Base-by-base conservation (phyloP, 37 sponge, comb jelly and placozoan species). In the Trichoplax adhaerens region DNA sequence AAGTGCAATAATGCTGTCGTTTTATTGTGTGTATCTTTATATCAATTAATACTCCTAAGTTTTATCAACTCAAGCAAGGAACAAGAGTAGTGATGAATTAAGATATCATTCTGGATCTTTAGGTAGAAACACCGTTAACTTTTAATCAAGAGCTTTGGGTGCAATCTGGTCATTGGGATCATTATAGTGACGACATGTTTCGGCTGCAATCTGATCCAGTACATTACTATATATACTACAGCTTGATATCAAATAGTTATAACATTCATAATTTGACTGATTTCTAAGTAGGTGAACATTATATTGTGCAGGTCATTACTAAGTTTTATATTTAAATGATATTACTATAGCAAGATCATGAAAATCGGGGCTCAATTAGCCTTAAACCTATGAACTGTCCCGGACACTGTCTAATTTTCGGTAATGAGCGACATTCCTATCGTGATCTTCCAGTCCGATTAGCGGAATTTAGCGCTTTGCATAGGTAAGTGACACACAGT, bases 301-400 rank as follows among this genome's bases (percentile, higher is more conserved):
- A 29, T 29, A 29, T 29, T 29, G 29, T 29, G 29, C 29, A 29
- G 29, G 29, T 29, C 29, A 29, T 29, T 29, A 29, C 29, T 29
- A 29, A 29, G 29, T 29, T 29, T 29, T 29, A 29, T 29, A 29
- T 29, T 29, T 29, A 29, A 29, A 29, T 29, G 29, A 29, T 29
- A 29, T 29, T 29, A 29, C 29, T 29, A 29, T 29, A 29, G 29
- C 29, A 29, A 29, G 62, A 57, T 46, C 48, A 10, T 4, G 6
- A 8, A 4, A 58, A 71, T 8, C 65, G 64, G 46, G 7, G 10
- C 47, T 5, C 61, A 71, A 71, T 48, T 46, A 51, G 49, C 47
- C 73, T 74, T 48, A 74, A 74, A n/a, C 75, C 75, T 5, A 74
- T 74, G 75, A 74, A 74, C 70, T 74, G 75, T n/a, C 75, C 75